Percentiles rank a stretch among this genome's conserved stretches.
Conservation (phyloP, 2,888 invertebrate species). For the Escarpia spicata region DNA sequence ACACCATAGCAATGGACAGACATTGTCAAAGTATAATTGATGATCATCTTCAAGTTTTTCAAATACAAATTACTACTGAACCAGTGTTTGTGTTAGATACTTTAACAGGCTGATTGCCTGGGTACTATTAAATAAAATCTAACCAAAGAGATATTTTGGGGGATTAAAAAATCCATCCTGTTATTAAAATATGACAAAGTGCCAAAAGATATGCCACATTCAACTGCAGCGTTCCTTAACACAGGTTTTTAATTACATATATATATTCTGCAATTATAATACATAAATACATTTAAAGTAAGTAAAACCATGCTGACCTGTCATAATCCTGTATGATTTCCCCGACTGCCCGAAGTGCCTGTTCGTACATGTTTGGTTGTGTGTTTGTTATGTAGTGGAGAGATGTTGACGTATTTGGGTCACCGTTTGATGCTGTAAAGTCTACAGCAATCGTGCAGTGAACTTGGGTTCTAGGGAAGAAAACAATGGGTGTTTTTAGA, state of each 20-base stretch:
- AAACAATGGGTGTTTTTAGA: not conserved
- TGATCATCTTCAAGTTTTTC: not conserved
- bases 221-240: not conserved
- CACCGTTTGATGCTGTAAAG: slow-evolving; percentile 68
- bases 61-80: not conserved
- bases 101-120: not conserved
- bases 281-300: not conserved
- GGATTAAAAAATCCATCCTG: not conserved
- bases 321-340: slow-evolving; percentile 68
- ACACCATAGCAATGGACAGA: not conserved
- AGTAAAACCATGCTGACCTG: slow-evolving; percentile 47
- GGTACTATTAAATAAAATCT: not conserved
- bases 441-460: slow-evolving; percentile 68
- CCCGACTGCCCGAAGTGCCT: slow-evolving; percentile 67
- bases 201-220: too few species aligned
- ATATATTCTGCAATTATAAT: not conserved
- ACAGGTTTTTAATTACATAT: not conserved
- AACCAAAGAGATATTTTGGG: not conserved
- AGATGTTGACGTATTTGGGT: slow-evolving; percentile 59
- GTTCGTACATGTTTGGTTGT: slow-evolving; percentile 68
- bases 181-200: not conserved
- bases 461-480: slow-evolving; percentile 61
- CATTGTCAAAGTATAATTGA: not conserved
- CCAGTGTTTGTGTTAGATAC: not conserved
- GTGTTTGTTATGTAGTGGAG: slow-evolving; percentile 66